Conservation (phyloP, 2,113 vertebrate genomes). For the Cyprinodon tularosa region DNA sequence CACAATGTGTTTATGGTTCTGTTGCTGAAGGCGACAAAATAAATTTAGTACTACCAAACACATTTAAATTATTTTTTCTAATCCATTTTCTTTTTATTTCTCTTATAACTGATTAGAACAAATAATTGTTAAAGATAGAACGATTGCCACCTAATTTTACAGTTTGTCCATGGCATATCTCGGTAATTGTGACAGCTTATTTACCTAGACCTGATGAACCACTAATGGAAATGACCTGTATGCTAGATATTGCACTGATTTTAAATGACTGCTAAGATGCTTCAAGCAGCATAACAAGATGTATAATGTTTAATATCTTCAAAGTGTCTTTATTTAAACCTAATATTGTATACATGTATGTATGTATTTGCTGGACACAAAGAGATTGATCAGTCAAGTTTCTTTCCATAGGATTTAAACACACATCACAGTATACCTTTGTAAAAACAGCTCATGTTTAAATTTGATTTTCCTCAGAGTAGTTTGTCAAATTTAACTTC, state of each 20-base stretch:
- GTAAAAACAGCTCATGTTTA: not conserved
- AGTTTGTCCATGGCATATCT: not conserved
- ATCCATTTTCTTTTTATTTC: too few relatives aligned
- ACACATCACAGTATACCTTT: not conserved
- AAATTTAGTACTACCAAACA: too few relatives aligned
- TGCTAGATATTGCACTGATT: not conserved
- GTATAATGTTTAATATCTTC: not conserved
- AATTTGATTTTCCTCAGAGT: not conserved
- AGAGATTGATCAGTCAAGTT: not conserved
- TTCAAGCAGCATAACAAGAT: not conserved
- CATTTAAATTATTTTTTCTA: too few relatives aligned
- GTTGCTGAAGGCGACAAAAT: too few relatives aligned
- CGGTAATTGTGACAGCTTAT: not conserved
- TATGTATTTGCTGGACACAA: too few relatives aligned
- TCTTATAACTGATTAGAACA: too few relatives aligned
- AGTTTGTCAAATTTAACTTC: not conserved
- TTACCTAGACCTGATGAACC: not conserved
- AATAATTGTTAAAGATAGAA: not conserved
- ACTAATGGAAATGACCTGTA: not conserved
- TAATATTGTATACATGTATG: too few relatives aligned
- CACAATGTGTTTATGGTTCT: too few relatives aligned
- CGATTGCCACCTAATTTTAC: not conserved
- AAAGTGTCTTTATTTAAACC: too few relatives aligned
- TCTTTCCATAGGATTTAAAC: not conserved
- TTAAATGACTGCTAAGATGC: not conserved